Evolutionary conservation across 2,113 vertebrate genomes (phyloP).

Genomic region (Pomatostomus ruficeps): DNA sequence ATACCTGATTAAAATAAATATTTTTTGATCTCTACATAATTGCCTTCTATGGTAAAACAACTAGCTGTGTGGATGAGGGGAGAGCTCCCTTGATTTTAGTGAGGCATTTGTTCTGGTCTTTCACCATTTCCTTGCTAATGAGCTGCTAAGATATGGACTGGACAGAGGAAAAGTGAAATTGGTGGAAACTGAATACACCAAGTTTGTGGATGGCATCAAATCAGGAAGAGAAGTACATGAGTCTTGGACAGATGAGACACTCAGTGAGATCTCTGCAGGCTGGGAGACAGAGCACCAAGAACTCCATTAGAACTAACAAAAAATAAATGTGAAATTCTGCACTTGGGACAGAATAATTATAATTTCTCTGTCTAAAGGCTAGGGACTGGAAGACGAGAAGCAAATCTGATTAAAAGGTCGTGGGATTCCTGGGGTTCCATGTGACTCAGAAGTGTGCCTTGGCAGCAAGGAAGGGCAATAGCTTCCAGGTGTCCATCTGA

Average conservation of each 20-base stretch:
- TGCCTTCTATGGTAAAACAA: not conserved
- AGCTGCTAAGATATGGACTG: not conserved
- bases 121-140: not conserved
- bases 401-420: not conserved
- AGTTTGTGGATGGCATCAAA: not conserved
- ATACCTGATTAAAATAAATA: slow-evolving; percentile 42
- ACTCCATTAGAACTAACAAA: not conserved
- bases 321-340: not conserved
- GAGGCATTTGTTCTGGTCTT: not conserved
- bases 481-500: not conserved
- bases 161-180: not conserved
- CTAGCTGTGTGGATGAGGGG: not conserved
- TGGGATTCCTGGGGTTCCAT: not conserved
- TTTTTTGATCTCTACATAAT: slow-evolving; percentile 9
- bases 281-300: not conserved
- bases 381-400: not conserved
- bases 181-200: no score
- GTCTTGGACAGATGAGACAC: not conserved
- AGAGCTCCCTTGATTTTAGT: not conserved
- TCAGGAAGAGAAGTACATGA: not conserved
- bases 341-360: not conserved
- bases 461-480: not conserved
- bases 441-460: not conserved
- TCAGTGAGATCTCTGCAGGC: not conserved
- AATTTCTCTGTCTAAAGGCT: not conserved